Evolutionary conservation across 35 echinoderm and acorn worm species (phyloP).

Genomic region (Heliocidaris tuberculata): DNA sequence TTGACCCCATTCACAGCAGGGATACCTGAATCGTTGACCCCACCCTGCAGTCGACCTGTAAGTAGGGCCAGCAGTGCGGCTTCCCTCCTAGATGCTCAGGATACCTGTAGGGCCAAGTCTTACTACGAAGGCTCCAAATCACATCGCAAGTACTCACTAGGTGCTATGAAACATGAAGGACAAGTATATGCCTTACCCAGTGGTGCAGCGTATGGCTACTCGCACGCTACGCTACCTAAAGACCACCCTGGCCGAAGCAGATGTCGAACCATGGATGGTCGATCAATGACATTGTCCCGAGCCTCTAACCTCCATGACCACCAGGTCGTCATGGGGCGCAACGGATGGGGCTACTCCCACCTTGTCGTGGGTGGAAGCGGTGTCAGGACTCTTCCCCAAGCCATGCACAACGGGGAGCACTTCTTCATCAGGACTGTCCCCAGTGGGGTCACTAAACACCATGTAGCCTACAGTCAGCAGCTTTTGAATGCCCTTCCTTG

Average conservation of each 20-base stretch:
- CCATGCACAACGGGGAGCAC: slow-evolving; percentile 48
- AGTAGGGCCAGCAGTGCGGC: slow-evolving; percentile 43
- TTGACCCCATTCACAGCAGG: slow-evolving; percentile 30
- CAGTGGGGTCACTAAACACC: slow-evolving; percentile 35
- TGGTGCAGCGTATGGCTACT: slow-evolving; percentile 9
- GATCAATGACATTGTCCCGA: slow-evolving; percentile 33
- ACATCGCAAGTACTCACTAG: slow-evolving; percentile 25
- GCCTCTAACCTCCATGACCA: slow-evolving; percentile 37
- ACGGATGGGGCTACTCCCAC: slow-evolving; percentile 38
- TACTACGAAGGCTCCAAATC: neutral
- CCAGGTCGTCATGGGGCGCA: slow-evolving; percentile 44
- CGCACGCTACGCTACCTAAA: slow-evolving; percentile 23
- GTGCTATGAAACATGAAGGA: slow-evolving; percentile 38
- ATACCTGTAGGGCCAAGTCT: neutral
- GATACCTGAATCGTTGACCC: slow-evolving; percentile 35
- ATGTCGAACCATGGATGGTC: slow-evolving; percentile 26
- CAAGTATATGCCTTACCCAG: slow-evolving; percentile 10
- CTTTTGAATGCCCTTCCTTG: slow-evolving; percentile 20
- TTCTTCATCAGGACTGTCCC: slow-evolving; percentile 46
- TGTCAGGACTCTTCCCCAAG: neutral
- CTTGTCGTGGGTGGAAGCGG: neutral
- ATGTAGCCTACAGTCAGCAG: slow-evolving; percentile 44
- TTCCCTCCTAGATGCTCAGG: slow-evolving; percentile 36
- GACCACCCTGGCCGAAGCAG: slow-evolving; percentile 16
- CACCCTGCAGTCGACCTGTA: slow-evolving; percentile 40